Conservation (phyloP, 2,888 invertebrate genomes). For the Pasiphila rectangulata region DNA sequence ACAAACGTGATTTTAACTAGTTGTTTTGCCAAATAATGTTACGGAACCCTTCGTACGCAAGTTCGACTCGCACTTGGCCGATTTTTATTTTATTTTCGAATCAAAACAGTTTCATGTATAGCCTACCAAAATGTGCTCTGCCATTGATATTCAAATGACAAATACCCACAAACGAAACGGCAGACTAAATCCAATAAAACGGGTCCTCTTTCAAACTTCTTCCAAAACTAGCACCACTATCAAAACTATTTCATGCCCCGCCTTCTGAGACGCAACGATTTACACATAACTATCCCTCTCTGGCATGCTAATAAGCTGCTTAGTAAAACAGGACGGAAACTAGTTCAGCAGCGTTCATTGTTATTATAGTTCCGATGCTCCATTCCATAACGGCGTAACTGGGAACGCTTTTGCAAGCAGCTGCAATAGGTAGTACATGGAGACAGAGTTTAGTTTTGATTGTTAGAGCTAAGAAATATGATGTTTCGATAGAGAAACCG, state of each 20-base stretch:
- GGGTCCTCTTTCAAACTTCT: slow-evolving; percentile 75
- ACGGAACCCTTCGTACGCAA: too few species aligned
- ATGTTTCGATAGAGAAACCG: slow-evolving; percentile 32
- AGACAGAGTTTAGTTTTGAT: slow-evolving; percentile 20
- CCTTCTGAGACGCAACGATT: slow-evolving; percentile 49
- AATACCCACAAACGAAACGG: slow-evolving; percentile 48
- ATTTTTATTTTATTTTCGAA: too few species aligned
- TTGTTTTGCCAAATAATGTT: not conserved
- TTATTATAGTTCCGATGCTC: slow-evolving; percentile 65
- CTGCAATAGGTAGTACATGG: not conserved
- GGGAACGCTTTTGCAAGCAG: not conserved
- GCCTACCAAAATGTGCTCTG: slow-evolving; percentile 5
- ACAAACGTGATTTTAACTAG: too few species aligned
- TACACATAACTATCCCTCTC: slow-evolving; percentile 49
- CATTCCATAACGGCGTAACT: slow-evolving; percentile 36
- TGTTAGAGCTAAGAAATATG: slow-evolving; percentile 18
- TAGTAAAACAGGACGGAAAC: slow-evolving; percentile 54
- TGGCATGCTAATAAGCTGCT: slow-evolving; percentile 34
- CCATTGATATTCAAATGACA: slow-evolving; percentile 53
- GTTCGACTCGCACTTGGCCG: too few species aligned
- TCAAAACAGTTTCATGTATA: too few species aligned
- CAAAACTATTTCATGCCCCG: slow-evolving; percentile 63
- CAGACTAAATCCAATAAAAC: slow-evolving; percentile 74
- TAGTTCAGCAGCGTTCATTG: slow-evolving; percentile 62
- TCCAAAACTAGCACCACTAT: slow-evolving; percentile 72